Evolutionary conservation across 35 echinoderm and acorn worm genomes (phyloP).

Genomic region (Lytechinus pictus): DNA sequence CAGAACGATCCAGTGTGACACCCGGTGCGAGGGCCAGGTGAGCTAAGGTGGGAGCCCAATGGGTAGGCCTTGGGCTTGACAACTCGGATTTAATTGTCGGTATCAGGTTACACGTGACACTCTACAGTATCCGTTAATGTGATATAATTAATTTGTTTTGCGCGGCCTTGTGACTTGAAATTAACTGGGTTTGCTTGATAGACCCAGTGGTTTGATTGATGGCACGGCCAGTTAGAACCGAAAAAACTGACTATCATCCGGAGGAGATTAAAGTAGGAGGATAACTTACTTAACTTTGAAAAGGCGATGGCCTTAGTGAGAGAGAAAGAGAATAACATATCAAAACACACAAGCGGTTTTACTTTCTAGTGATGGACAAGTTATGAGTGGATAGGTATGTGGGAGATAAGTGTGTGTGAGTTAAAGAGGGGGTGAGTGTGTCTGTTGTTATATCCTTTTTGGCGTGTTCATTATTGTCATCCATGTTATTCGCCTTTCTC

Average conservation of each 20-base stretch:
- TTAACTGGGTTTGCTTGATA: conserved; percentile 50
- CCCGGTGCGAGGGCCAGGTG: not conserved
- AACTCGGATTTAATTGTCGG: conserved; percentile 36
- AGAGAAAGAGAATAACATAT: not conserved
- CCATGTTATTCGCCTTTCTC: not conserved
- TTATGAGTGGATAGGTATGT: no score
- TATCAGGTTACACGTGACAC: conserved; percentile 60
- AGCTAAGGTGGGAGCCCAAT: conserved; percentile 4
- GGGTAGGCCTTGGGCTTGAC: conserved; percentile 10
- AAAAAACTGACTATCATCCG: not conserved
- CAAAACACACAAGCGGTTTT: not conserved
- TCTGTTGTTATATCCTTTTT: not conserved
- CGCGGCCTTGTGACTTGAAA: conserved; percentile 58
- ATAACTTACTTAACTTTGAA: not conserved
- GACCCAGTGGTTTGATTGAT: not conserved
- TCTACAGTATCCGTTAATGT: conserved; percentile 51
- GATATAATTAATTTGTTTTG: conserved; percentile 79
- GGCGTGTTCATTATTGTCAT: not conserved
- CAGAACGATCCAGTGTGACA: not conserved
- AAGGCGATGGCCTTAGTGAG: not conserved
- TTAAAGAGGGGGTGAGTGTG: not conserved
- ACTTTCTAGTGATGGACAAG: not conserved
- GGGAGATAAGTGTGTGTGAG: no score
- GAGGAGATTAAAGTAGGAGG: not conserved
- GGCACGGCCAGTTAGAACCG: not conserved